Conservation (phyloP, 2,113 vertebrate genomes). For the Gasterosteus nipponicus region DNA sequence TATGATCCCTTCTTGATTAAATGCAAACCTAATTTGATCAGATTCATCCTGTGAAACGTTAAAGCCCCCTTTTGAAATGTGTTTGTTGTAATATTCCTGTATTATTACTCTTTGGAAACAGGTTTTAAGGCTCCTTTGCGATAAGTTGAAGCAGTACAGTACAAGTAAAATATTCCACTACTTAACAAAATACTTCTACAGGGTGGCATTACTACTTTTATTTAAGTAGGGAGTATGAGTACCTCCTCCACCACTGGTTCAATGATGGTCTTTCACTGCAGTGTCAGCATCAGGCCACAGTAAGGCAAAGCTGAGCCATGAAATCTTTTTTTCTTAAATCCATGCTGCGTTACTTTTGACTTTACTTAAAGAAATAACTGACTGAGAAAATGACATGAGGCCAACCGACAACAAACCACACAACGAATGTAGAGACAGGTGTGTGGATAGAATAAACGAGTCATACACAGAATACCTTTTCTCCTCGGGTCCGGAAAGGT, state of each 20-base stretch:
- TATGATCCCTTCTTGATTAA: background rate
- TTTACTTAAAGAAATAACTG: background rate
- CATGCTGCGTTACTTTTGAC: background rate
- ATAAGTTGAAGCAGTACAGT: background rate
- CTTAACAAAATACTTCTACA: background rate
- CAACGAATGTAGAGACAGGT: background rate
- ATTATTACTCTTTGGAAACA: background rate
- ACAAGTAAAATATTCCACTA: background rate
- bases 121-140: background rate
- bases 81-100: background rate
- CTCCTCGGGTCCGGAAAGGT: slow-evolving; percentile 85
- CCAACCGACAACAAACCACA: background rate
- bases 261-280: slow-evolving; percentile 4
- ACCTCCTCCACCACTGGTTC: background rate
- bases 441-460: background rate
- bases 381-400: background rate
- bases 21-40: background rate
- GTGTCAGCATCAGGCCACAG: slow-evolving; percentile 35
- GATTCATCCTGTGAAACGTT: background rate
- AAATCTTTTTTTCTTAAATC: background rate
- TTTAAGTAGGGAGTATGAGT: background rate
- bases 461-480: slow-evolving; percentile 77
- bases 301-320: slow-evolving; percentile 20
- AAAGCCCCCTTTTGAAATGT: background rate
- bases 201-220: background rate